phyloP scores from a whole-genome alignment of 2,113 vertebrate species.

The Seriola aureovittata region DNA sequence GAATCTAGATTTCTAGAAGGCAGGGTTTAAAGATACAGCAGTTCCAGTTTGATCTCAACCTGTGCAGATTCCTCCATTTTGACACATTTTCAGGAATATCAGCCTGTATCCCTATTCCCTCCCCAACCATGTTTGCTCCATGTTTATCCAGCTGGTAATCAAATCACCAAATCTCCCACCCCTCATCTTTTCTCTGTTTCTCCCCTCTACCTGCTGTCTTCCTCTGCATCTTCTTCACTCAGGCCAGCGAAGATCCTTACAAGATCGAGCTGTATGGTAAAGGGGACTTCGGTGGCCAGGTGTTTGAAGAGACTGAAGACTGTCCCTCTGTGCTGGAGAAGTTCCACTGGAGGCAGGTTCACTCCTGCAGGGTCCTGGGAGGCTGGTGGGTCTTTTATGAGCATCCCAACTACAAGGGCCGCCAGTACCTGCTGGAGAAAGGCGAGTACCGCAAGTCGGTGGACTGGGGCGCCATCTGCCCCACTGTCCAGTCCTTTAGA shows the following conservation, averaged over 20 bases:
- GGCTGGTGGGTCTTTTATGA: slow-evolving; percentile 55
- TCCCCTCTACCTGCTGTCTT: neutral
- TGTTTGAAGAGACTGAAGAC: slow-evolving; percentile 39
- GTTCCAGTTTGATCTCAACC: no score
- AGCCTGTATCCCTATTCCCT: no score
- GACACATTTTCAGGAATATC: no score
- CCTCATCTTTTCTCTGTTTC: no score
- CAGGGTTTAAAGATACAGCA: neutral
- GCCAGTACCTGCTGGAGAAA: slow-evolving; percentile 50
- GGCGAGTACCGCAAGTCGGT: slow-evolving; percentile 41
- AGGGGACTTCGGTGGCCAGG: slow-evolving; percentile 23
- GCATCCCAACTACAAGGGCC: slow-evolving; percentile 47
- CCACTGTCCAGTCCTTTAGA: slow-evolving; percentile 45
- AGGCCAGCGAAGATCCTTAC: slow-evolving; percentile 17
- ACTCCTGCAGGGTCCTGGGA: slow-evolving; percentile 55
- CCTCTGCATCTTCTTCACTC: neutral
- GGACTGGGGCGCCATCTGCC: slow-evolving; percentile 36
- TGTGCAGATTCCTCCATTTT: no score
- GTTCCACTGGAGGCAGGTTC: slow-evolving; percentile 41
- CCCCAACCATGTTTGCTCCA: neutral
- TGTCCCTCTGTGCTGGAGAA: slow-evolving; percentile 49
- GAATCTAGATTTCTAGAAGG: neutral
- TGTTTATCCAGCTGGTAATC: neutral
- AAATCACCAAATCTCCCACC: no score
- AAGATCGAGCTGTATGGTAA: slow-evolving; percentile 51